Percentiles rank a stretch among this genome's conserved stretches.
phyloP scores from a whole-genome alignment of 2,113 vertebrate species.

The Alligator sinensis region DNA sequence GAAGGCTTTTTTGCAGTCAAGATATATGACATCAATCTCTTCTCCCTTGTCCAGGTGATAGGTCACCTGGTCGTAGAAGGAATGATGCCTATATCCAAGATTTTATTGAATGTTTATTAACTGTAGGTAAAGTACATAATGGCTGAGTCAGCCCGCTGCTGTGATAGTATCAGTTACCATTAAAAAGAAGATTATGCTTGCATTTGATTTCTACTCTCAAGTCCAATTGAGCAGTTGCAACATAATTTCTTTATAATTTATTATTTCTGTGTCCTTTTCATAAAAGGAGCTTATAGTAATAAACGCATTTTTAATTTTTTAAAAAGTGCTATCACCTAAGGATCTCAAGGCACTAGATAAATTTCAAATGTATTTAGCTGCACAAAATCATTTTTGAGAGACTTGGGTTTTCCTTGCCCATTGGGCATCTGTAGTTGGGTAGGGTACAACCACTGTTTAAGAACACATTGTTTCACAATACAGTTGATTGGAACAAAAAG shows the following conservation, averaged over 20 bases:
- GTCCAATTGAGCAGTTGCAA: background rate
- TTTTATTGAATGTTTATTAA: background rate
- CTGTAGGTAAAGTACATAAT: background rate
- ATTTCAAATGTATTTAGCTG: background rate
- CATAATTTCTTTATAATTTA: background rate
- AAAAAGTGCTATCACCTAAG: background rate
- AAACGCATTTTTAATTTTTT: background rate
- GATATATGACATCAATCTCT: too few relatives aligned
- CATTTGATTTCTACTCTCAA: fast-evolving
- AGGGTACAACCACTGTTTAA: background rate
- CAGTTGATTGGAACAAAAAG: fast-evolving
- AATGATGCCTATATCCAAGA: background rate
- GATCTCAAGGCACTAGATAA: background rate
- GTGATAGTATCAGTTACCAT: background rate
- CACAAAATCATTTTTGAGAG: background rate
- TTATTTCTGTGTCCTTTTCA: background rate
- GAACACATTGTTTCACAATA: background rate
- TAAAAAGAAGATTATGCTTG: background rate
- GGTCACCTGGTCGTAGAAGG: too few relatives aligned
- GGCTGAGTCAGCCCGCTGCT: background rate
- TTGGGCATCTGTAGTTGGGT: background rate
- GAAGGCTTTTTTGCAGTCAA: too few relatives aligned
- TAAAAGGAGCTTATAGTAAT: background rate
- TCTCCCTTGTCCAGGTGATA: too few relatives aligned
- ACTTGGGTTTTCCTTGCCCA: background rate